Base-by-base conservation (phyloP, 2,113 vertebrate species). In the Felis catus region DNA sequence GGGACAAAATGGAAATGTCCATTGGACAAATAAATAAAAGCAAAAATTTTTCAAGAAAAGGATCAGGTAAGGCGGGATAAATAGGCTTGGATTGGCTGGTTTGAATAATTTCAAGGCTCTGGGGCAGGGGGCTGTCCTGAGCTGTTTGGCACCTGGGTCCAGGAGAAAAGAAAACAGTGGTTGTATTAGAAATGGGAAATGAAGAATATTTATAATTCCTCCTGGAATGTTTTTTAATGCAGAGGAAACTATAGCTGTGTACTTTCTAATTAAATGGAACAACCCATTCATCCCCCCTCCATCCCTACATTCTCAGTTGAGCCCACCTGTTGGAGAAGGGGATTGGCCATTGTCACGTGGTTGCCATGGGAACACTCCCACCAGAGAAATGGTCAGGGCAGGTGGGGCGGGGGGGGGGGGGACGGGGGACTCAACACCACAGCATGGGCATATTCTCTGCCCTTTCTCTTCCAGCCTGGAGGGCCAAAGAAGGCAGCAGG, bases 271-370 rank as follows among this genome's bases (percentile, higher is more conserved):
- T 89, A 41, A 82, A 53, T 66, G 85, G 53, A 91, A n/a, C 31
- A 80, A 61, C 5, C 27, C 68, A 45, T 15, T 29, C n/a, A 9
- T 21, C 19, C 25, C 21, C 18, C 27, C 84, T 55, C 23, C 7
- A 45, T 19, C 33, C 25, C 73, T 78, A 0, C 6, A 33, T 55
- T 86, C 74, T 71, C 76, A 41, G 65, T 86, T 1, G 16, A 71
- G 23, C 23, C 66, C 82, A 74, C 92, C 78, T 86, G 36, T 41
- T 89, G 16, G 96, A 97, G 91, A 91, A 91, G 58, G 48, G 79
- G 70, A 78, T 27, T 86, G 82, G 86, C 41, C 78, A 11, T 33
- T 66, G 71, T 39, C 48, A 39, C 58, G 21, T 29, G 76, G 95
- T 95, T 96, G 78, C 89, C 90, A 84, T 82, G 48, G 86, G 65